Evolutionary conservation across 2,888 invertebrate genomes (phyloP), one percentile per base, ranked within the genome.

Genomic region (Himalopsyche tibetana): DNA sequence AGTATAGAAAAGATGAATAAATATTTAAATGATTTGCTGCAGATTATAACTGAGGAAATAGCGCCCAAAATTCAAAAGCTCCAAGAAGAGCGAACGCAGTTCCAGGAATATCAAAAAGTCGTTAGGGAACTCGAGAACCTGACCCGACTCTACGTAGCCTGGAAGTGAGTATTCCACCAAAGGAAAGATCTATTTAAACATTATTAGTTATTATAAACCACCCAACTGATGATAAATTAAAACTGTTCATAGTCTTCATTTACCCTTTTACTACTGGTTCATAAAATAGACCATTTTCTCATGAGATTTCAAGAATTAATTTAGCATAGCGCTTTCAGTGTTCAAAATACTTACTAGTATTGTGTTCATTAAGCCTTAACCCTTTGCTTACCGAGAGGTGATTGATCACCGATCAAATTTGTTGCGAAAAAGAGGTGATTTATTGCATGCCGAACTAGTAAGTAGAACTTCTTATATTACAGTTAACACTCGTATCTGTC

Each of bases 31-130:
- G 5, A 42, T 42, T 19, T 55, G 12, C 90, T 90, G 19, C 89
- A 95, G 95, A 93, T 96, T 82, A 93, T 96, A 38, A 93, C 91
- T 83, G 98, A 99, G 91, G 98, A 98, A 90, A 96, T 99, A 84
- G 95, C 95, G n/a, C 99, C 99, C 0, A 97, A 96, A 89, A 92
- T 99, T 83, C 95, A 96, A 84, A 97, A 97, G 91, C 92, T 99
- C 84, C 96, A 97, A 89, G 95, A 96, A 88, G 99, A 99, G 90
- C 94, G 98, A 69, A 92, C 95, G 0, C 96, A 96, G 88, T 98
- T 96, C 90, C 93, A 97, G 87, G 98, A 99, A 91, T 98, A 96
- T 90, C 97, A 98, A 91, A 96, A 97, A 90, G 94, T 96, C 0
- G 95, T 96, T 82, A 93, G 98, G 85, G 98, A 99, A 90, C 92